A percentile compares a stretch with the other conserved stretches of the same genome.
Evolutionary conservation across 2,797 vertebrate genomes (phyloP).

Genomic region (Prionace glauca): DNA sequence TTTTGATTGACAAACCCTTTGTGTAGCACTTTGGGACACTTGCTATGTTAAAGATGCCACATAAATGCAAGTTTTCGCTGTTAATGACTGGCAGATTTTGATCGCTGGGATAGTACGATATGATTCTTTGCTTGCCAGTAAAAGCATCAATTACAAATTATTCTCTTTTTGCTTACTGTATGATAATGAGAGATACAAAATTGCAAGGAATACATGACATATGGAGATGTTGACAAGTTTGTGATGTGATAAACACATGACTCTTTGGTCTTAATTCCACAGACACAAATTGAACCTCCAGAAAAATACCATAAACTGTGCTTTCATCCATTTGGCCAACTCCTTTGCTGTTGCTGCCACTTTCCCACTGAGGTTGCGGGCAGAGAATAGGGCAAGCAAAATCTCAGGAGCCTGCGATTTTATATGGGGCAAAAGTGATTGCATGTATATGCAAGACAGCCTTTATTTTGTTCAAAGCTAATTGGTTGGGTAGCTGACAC

Average conservation of each 20-base stretch:
- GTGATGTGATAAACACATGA: not conserved
- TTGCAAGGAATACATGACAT: not conserved
- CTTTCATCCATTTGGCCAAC: not conserved
- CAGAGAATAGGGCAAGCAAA: not conserved
- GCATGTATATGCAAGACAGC: not conserved
- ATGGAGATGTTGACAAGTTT: not conserved
- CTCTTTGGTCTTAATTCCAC: not conserved
- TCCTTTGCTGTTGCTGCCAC: not conserved
- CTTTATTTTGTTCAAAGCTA: not conserved
- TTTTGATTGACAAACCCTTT: not conserved
- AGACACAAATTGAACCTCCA: not conserved
- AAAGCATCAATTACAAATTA: not conserved
- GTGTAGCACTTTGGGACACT: not conserved
- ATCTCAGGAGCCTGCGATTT: not conserved
- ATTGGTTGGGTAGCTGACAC: not conserved
- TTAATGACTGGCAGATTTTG: not conserved
- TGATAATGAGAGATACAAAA: not conserved
- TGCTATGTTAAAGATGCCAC: not conserved
- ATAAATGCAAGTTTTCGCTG: not conserved
- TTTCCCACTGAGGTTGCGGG: not conserved
- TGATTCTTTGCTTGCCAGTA: not conserved
- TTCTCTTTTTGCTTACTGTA: not conserved
- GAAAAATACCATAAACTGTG: not conserved
- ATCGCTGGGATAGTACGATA: not conserved
- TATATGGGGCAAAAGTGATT: not conserved